Evolutionary conservation across 2,888 invertebrate genomes (phyloP).

Genomic region (Melinaea marsaeus): DNA sequence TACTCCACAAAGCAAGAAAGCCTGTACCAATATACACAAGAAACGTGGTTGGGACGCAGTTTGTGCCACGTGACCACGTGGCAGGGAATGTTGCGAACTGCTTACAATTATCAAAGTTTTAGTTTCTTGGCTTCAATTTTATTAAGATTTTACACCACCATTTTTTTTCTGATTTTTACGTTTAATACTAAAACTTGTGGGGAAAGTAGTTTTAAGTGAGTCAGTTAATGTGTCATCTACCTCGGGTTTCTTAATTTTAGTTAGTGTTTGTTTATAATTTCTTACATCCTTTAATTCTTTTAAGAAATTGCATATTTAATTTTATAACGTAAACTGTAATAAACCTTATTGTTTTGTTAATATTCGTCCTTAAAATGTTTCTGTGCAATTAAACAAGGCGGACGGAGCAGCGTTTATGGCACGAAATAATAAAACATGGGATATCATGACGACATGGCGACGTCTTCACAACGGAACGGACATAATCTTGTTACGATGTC

Average conservation of each 20-base stretch:
- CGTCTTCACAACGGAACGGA: conserved; percentile 71
- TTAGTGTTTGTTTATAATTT: neutral
- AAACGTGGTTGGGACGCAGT: conserved; percentile 34
- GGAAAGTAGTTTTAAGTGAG: too few species aligned
- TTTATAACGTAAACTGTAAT: neutral
- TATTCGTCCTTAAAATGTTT: conserved; percentile 21
- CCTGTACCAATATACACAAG: conserved; percentile 32
- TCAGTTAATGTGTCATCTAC: too few species aligned
- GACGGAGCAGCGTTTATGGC: conserved; percentile 57
- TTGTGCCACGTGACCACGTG: conserved; percentile 52
- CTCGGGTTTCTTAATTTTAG: too few species aligned
- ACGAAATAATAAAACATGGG: conserved; percentile 71
- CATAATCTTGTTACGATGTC: conserved; percentile 78
- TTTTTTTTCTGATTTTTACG: too few species aligned
- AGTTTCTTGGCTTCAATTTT: too few species aligned
- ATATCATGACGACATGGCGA: conserved; percentile 65
- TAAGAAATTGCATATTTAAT: conserved; percentile 1
- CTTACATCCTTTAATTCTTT: conserved; percentile 7
- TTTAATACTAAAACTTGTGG: too few species aligned
- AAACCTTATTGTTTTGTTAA: conserved; percentile 2
- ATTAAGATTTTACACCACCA: too few species aligned
- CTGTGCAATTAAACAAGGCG: conserved; percentile 57
- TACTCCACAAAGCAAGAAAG: conserved; percentile 53
- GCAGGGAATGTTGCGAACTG: conserved; percentile 11
- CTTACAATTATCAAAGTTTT: too few species aligned